Evolutionary conservation across 2,888 invertebrate species (phyloP).

Genomic region (Eupithecia insigniata): DNA sequence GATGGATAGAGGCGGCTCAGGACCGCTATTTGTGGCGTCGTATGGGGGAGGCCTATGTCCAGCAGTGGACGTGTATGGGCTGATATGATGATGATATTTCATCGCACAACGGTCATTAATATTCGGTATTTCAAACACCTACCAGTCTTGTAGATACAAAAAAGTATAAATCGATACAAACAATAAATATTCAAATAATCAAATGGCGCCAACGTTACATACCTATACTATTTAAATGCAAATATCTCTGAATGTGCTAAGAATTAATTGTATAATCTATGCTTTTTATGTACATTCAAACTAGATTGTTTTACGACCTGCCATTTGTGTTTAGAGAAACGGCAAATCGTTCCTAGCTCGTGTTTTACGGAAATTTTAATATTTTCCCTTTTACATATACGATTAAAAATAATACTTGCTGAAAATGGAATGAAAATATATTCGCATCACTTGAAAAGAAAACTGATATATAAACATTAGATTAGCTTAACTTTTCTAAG

Average conservation of each 20-base stretch:
- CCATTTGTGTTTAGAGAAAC: slow-evolving; percentile 33
- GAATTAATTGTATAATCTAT: slow-evolving; percentile 41
- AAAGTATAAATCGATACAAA: slow-evolving; percentile 13
- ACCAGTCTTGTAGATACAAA: background rate
- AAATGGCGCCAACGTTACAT: slow-evolving; percentile 56
- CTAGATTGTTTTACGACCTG: slow-evolving; percentile 40
- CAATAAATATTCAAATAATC: slow-evolving; percentile 25
- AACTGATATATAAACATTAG: too few relatives aligned
- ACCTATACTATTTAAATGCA: slow-evolving; percentile 45
- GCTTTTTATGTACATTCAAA: slow-evolving; percentile 38
- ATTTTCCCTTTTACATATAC: background rate
- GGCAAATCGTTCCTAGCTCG: slow-evolving; percentile 27
- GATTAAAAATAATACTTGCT: background rate
- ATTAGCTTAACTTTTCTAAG: too few relatives aligned
- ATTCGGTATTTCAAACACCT: background rate
- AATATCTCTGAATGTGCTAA: slow-evolving; percentile 38
- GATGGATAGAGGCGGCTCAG: too few relatives aligned
- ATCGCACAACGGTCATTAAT: background rate
- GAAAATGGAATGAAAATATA: background rate
- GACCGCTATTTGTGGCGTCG: too few relatives aligned
- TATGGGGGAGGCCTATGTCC: too few relatives aligned
- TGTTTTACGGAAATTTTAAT: background rate
- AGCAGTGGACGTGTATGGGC: too few relatives aligned
- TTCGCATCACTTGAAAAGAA: background rate
- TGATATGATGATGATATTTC: too few relatives aligned